Conservation (phyloP, 2,888 invertebrate genomes). For the Aleiodes testaceus region DNA sequence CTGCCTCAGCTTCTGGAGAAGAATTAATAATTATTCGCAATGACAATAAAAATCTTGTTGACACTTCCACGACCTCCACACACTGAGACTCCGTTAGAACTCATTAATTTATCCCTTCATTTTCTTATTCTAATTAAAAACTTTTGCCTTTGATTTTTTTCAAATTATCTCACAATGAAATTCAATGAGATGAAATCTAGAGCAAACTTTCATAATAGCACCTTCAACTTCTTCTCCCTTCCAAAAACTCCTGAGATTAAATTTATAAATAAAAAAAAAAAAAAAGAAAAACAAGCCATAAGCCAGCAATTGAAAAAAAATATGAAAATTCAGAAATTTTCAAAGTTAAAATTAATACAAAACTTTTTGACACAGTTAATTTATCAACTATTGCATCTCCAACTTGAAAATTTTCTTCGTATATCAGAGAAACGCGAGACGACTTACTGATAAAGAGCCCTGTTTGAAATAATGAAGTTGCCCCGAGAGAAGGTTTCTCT, state of each 20-base stretch:
- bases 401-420: conserved; percentile 1
- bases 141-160: no score
- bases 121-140: no score
- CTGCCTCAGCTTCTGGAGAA: no score
- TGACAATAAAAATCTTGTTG: no score
- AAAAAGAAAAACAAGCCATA: background rate
- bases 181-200: no score
- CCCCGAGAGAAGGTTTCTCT: background rate
- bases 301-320: background rate
- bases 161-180: no score
- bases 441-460: conserved; percentile 28
- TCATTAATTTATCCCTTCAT: no score
- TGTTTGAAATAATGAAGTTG: conserved; percentile 30
- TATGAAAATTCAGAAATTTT: background rate
- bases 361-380: conserved; percentile 11
- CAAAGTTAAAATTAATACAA: conserved; percentile 13
- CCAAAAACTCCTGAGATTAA: background rate
- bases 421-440: conserved; percentile 22
- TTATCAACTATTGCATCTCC: conserved; percentile 25
- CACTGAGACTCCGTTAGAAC: no score
- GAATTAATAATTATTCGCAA: no score
- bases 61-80: no score
- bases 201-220: no score
- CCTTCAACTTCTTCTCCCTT: no score
- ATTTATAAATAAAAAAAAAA: background rate